Evolutionary conservation across 2,113 vertebrate species (phyloP), one percentile per base, ranked within the genome.

Genomic region (Murina feae): DNA sequence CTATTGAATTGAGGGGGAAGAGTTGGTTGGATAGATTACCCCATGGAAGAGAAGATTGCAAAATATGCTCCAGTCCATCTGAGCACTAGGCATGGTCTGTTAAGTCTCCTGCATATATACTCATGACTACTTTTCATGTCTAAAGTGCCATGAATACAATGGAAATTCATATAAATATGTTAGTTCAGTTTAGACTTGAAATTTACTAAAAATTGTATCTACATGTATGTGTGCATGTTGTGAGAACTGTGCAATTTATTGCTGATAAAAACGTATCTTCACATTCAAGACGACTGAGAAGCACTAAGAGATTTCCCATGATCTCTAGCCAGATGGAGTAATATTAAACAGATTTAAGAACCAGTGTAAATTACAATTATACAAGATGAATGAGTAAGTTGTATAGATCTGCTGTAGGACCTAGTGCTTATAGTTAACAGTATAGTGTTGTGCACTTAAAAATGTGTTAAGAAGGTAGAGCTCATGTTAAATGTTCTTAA

Each of bases 171-270:
- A 72, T 94, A 85, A 84, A 94, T 76, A 49, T 25, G 30, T 47
- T 51, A 74, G 39, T 74, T 16, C 96, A 71, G 32, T 87, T 55
- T 94, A 49, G n/a, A 93, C 53, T 89, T 71, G n/a, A 89, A 68
- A 55, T 35, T 94, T 95, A 82, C 35, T 28, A 13, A 72, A 95
- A 85, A 82, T 0, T 37, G 0, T 83, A 51, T 81, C 16, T 82
- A 42, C 6, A 81, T 76, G 3, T 42, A 35, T 79, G 37, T 87
- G 28, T 96, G 30, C 25, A 17, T 58, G 21, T 75, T 95, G 42
- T 39, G 53, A 93, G n/a, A 86, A 92, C 23, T 91, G n/a, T 90
- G 35, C 47, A 74, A 76, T 86, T 91, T 74, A 63, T 79, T 86
- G 55, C 71, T 72, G 30, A 94, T 84, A 51, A 87, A 78, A 92